A percentile compares a stretch with the other conserved stretches of the same genome.
Conservation (phyloP, 2,113 vertebrate genomes). For the Oncorhynchus mykiss region DNA sequence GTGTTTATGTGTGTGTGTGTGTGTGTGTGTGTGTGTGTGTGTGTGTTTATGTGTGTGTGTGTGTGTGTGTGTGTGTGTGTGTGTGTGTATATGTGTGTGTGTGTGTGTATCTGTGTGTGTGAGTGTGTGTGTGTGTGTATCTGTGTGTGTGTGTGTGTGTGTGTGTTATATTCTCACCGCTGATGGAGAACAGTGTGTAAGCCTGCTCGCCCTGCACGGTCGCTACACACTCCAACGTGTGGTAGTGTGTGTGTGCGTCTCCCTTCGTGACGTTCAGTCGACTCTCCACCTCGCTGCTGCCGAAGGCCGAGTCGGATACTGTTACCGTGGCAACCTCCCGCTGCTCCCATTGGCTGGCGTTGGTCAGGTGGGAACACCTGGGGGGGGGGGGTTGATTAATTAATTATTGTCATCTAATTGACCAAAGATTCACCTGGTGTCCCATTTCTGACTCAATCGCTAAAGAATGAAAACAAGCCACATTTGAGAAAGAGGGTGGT, state of each 20-base stretch:
- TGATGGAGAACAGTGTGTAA: conserved; percentile 88
- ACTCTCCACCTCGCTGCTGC: conserved; percentile 85
- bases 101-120: too few relatives aligned
- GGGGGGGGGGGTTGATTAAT: not conserved
- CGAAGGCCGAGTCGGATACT: conserved; percentile 73
- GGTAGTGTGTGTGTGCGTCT: conserved; percentile 65
- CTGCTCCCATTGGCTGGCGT: conserved; percentile 73
- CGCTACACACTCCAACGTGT: conserved; percentile 89
- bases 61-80: too few relatives aligned
- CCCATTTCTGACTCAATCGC: not conserved
- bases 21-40: too few relatives aligned
- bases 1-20: too few relatives aligned
- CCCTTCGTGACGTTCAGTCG: conserved; percentile 76
- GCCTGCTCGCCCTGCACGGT: conserved; percentile 80
- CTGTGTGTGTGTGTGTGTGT: too few relatives aligned
- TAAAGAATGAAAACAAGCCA: too few relatives aligned
- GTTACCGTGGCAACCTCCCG: conserved; percentile 76
- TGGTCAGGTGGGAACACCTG: conserved; percentile 82
- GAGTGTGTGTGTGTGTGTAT: too few relatives aligned
- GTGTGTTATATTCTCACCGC: conserved; percentile 55
- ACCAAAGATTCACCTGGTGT: not conserved
- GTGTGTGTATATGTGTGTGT: too few relatives aligned
- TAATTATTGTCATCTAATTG: too few relatives aligned
- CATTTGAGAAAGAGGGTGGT: too few relatives aligned
- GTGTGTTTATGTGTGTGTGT: too few relatives aligned